Percentiles rank a stretch among this genome's conserved stretches.
These are phyloP conservation scores for Lasioglossum vierecki DNA, from an alignment of 2,888 invertebrate species.

Conservation along the genomic window DNA sequence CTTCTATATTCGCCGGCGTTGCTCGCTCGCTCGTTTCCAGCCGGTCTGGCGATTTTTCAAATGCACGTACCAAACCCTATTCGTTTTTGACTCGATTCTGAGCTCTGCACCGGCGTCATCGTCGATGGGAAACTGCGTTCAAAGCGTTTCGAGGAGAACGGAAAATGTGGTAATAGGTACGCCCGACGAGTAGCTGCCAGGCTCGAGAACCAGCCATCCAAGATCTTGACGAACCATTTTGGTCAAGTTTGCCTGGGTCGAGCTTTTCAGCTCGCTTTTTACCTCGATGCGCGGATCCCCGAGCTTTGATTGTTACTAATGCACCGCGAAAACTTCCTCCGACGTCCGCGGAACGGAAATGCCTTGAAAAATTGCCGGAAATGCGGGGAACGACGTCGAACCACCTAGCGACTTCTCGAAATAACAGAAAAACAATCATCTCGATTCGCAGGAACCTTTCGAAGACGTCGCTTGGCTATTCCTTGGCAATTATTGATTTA, in stretches of 20 bases:
- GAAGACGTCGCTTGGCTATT: too few species aligned
- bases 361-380: not conserved
- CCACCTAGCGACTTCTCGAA: not conserved
- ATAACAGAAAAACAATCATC: too few species aligned
- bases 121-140: not conserved
- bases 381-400: not conserved
- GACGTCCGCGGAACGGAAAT: not conserved
- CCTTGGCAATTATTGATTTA: too few species aligned
- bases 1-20: not conserved
- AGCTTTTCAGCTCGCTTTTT: not conserved
- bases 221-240: constrained; percentile 12
- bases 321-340: not conserved
- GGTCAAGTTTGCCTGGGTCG: not conserved
- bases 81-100: not conserved
- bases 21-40: not conserved
- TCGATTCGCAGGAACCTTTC: too few species aligned
- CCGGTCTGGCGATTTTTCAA: not conserved
- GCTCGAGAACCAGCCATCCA: not conserved
- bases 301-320: not conserved
- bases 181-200: not conserved
- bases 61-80: not conserved
- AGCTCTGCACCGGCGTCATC: not conserved
- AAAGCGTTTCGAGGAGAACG: constrained; percentile 3
- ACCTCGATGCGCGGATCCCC: not conserved
- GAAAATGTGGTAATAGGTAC: not conserved